These are phyloP conservation scores for Punctoribates punctum DNA, from an alignment of 2,888 invertebrate genomes.

Conservation along the genomic window DNA sequence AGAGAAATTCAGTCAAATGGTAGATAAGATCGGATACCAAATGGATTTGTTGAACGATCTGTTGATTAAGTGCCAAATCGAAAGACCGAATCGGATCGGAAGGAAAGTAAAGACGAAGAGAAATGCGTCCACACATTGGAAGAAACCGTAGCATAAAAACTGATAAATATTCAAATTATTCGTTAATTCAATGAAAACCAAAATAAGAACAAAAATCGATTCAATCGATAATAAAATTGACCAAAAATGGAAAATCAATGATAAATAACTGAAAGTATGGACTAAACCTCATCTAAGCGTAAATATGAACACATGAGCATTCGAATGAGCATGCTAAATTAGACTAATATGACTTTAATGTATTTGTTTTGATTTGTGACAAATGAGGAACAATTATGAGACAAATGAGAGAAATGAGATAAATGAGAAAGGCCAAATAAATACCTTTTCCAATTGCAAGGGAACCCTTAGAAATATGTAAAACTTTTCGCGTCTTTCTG, in stretches of 20 bases:
- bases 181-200: background rate
- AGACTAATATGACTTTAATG: too few species aligned
- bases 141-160: slow-evolving; percentile 88
- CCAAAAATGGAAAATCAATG: too few species aligned
- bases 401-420: background rate
- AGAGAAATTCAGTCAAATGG: background rate
- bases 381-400: background rate
- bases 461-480: slow-evolving; percentile 97
- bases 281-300: too few species aligned
- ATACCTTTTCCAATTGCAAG: slow-evolving; percentile 63
- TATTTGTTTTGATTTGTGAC: too few species aligned
- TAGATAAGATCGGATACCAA: slow-evolving; percentile 20
- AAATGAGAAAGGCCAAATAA: background rate
- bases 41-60: slow-evolving; percentile 62
- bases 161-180: slow-evolving; percentile 51
- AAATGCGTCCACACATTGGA: slow-evolving; percentile 92
- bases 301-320: too few species aligned
- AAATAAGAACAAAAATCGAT: slow-evolving; percentile 68
- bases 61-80: slow-evolving; percentile 73
- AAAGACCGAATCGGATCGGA: slow-evolving; percentile 83
- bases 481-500: slow-evolving; percentile 85
- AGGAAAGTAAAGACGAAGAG: slow-evolving; percentile 95
- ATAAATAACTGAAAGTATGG: too few species aligned
- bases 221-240: slow-evolving; percentile 60
- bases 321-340: too few species aligned